Base-by-base conservation (phyloP, 2,113 vertebrate genomes). In the Guaruba guarouba region DNA sequence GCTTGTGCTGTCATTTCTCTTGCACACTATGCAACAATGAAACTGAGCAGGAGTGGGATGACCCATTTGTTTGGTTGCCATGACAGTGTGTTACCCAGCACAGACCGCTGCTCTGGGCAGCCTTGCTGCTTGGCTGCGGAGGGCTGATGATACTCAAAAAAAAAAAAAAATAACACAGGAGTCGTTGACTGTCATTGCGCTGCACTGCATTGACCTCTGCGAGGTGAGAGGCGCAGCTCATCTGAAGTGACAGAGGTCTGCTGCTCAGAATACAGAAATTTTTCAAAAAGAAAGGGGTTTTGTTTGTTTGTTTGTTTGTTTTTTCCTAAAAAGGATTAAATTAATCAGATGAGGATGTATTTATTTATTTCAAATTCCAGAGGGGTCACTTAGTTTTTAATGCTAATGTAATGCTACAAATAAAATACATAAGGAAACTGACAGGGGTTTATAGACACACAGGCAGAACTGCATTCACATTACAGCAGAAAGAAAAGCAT, bases 21-120 rank as follows among this genome's bases (percentile, higher is more conserved):
- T 68, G 51, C 28, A 28, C 39, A 13, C 79, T 1, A 3, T 19
- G 43, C 69, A 63, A 93, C 92, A 96, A 83, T 59, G 86, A 91
- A 84, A 92, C 15, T 0, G 11, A 89, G 62, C 80, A 75, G 88
- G 87, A 86, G 90, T 77, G 85, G 76, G 93, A 82, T 82, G 95
- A 93, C 87, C 95, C 91, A 61, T 86, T 96, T 95, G 95, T 92
- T 88, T 95, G 57, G 97, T 97, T 97, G 83, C 90, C 92, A 96
- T 96, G 95, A 93, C 95, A 86, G 86, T 84, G 25, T 28, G 51
- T 44, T 94, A 82, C 62, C 46, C 67, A 41, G 80, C 4, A 0
- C 54, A 76, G 75, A 92, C 54, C 0, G 4, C 64, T 82, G 73
- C 67, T 95, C 74, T 44, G 67, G 88, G 69, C 43, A 89, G 28